These are phyloP conservation scores for Ruditapes philippinarum DNA, from an alignment of 1,140 invertebrate genomes.

Conservation along the genomic window DNA sequence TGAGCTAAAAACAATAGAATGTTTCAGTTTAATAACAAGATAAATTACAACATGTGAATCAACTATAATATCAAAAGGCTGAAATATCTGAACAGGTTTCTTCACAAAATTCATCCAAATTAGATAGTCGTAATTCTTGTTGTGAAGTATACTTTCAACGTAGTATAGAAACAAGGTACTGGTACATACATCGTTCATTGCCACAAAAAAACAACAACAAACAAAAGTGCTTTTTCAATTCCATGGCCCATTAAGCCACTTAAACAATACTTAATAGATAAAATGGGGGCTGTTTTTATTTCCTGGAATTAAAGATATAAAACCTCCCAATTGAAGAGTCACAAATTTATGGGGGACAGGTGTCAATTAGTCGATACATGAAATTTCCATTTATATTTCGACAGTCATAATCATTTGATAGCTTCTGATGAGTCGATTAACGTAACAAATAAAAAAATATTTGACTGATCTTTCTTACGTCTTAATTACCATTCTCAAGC, in stretches of 20 bases:
- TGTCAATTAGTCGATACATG: slow-evolving; percentile 43
- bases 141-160: not conserved
- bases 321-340: slow-evolving; percentile 44
- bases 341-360: slow-evolving; percentile 44
- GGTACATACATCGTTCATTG: too few relatives aligned
- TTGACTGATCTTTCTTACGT: not conserved
- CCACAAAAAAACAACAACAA: slow-evolving; percentile 2
- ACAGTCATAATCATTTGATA: slow-evolving; percentile 61
- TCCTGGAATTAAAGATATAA: slow-evolving; percentile 47
- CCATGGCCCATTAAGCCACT: slow-evolving; percentile 10
- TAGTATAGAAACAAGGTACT: not conserved
- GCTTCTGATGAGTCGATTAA: slow-evolving; percentile 24
- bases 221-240: slow-evolving; percentile 33
- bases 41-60: too few relatives aligned
- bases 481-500: not conserved
- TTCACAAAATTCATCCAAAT: too few relatives aligned
- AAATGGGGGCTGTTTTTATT: slow-evolving; percentile 51
- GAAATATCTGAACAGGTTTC: too few relatives aligned
- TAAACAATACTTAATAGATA: slow-evolving; percentile 59
- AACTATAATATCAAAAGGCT: too few relatives aligned
- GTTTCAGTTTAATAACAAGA: too few relatives aligned
- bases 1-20: too few relatives aligned
- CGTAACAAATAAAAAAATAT: slow-evolving; percentile 28
- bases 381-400: slow-evolving; percentile 42
- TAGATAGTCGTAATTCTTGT: too few relatives aligned